Base-by-base conservation (phyloP, 2,113 vertebrate species). In the Fulica atra region DNA sequence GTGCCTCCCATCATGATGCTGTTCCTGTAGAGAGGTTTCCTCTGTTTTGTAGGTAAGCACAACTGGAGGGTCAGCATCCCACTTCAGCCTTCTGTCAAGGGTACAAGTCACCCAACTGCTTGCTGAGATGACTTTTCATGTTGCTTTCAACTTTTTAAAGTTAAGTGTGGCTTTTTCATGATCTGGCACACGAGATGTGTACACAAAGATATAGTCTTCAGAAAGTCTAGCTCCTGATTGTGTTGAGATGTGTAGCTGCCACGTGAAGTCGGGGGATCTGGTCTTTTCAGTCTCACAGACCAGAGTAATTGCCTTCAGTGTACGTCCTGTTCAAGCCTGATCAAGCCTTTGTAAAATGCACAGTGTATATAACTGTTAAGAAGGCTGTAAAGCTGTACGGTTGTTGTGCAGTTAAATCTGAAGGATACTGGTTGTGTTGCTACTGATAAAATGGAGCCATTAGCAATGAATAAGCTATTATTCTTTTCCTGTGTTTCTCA, bases 331-430 rank as follows among this genome's bases (percentile, higher is more conserved):
- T n/a, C n/a, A n/a, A 46, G 83, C 54, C 80, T 81, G 40, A 73
- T 88, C 3, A 5, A 88, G 72, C 57, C 59, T 93, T 93, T 91
- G 77, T 70, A 44, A 84, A 78, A 76, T 50, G 60, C 84, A 53
- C 61, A 56, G 69, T 31, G 11, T 74, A 29, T 54, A 6, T 65
- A 90, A 68, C 72, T 78, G 35, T 86, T 95, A 50, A 81, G 81
- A 94, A 83, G 69, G 61, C 72, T 94, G 57, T 91, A 92, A 96
- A 96, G 72, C 77, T 57, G 38, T 78, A 40, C 69, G 80, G 77
- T 83, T 74, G 86, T 60, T 42, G 48, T 90, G 69, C 88, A 90
- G 20, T 89, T 92, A 92, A 87, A 64, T 81, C 38, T 42, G 24
- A 79, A 84, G 69, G 40, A 79, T 78, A 76, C 79, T 81, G 76